Evolutionary conservation across 2,888 invertebrate genomes (phyloP), one percentile per base, ranked within the genome.

Genomic region (Falcaria lacertinaria): DNA sequence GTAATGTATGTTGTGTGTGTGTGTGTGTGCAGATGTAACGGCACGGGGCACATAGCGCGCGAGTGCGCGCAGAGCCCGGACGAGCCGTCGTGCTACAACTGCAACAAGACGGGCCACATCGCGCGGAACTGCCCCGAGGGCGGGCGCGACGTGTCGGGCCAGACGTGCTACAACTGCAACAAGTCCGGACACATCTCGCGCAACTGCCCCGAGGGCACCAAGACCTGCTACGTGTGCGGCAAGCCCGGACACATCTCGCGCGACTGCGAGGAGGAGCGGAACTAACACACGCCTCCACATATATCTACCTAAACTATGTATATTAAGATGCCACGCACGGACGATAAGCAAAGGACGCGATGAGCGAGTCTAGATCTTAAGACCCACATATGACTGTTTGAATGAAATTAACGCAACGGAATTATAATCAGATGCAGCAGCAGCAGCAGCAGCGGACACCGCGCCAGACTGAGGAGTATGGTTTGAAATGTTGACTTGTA

Each of bases 121-220:
- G 96, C 95, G 49, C 93, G 95, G 74, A 94, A 93, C 88, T 95
- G 95, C 89, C 95, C 95, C 44, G 95, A 95, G 82, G 92, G 92
- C 64, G 92, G 91, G 56, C 91, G 91, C 72, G 91, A 91, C 73
- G 92, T 93, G 86, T 92, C 92, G 69, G 92, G 92, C 80, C 91
- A 92, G 73, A 95, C 94, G 41, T 98, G 97, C 92, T 98, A 97
- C 92, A 97, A 96, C 89, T 98, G 97, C 92, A 96, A 96, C 90
- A 96, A 96, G 91, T 93, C 95, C 57, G 97, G 97, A 57, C 97
- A 97, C 90, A 95, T 97, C 83, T 96, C 94, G 43, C 94, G 95
- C 81, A 94, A 93, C 88, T 95, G 95, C 90, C 95, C 95, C 57
- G 95, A 95, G 80, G 92, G 92, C 93, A 95, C 92, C 72, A 96